Conservation (phyloP, 2,888 invertebrate genomes). For the Ptilodon capucinus region DNA sequence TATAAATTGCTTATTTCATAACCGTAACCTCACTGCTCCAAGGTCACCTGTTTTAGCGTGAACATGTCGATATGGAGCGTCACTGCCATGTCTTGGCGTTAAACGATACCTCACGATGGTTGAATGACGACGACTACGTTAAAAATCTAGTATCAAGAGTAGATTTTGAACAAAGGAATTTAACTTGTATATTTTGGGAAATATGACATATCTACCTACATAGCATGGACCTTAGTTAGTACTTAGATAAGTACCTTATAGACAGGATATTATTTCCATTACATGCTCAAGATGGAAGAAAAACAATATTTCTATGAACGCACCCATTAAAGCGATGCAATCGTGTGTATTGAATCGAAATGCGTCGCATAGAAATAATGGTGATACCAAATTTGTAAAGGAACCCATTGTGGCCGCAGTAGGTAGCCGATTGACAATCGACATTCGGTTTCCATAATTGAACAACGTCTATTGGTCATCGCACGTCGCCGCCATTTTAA, state of each 20-base stretch:
- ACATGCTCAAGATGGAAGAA: slow-evolving; percentile 25
- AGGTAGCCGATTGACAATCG: slow-evolving; percentile 54
- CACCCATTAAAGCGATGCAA: slow-evolving; percentile 31
- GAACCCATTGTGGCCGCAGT: slow-evolving; percentile 58
- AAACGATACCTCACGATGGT: slow-evolving; percentile 56
- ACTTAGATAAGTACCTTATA: too few species aligned
- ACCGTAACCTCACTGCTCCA: slow-evolving; percentile 35
- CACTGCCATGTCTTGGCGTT: slow-evolving; percentile 43
- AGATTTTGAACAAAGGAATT: neutral
- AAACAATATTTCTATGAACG: slow-evolving; percentile 37
- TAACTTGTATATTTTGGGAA: too few species aligned
- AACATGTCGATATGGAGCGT: slow-evolving; percentile 50
- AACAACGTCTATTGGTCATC: slow-evolving; percentile 47
- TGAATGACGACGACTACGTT: neutral
- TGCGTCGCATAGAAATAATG: slow-evolving; percentile 36
- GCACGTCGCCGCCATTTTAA: slow-evolving; percentile 53
- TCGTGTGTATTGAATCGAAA: slow-evolving; percentile 41
- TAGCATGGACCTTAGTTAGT: too few species aligned
- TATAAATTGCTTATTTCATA: slow-evolving; percentile 31
- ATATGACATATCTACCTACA: too few species aligned
- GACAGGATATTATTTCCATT: slow-evolving; percentile 34
- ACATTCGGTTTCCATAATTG: slow-evolving; percentile 54
- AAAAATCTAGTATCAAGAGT: neutral
- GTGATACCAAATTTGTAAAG: slow-evolving; percentile 57
- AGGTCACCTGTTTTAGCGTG: slow-evolving; percentile 67